Evolutionary conservation across 2,888 invertebrate species (phyloP), one percentile per base, ranked within the genome.

Genomic region (Coleophora deauratella): DNA sequence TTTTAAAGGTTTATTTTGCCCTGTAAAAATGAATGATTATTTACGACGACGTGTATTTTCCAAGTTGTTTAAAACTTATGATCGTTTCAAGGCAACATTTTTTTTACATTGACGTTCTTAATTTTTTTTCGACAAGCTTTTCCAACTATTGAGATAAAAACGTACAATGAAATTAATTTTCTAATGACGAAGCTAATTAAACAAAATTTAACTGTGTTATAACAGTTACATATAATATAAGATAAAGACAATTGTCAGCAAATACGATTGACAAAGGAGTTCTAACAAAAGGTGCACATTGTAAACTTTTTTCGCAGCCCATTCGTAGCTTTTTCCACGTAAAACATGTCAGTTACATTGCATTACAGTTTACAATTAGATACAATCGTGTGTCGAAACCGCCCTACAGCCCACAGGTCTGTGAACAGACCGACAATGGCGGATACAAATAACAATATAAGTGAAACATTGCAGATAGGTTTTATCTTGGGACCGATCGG

Each of bases 381-480:
- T 62, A 74, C 76, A 75, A 75, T 73, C 50, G 64, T 41, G 50
- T 77, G 62, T 68, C 57, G 72, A 64, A 71, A 78, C 54, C 49
- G 66, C 72, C 71, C 68, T 70, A 57, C 55, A 55, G 65, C 61
- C 61, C 61, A 67, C 21, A 21, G 3, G 21, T 21, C 21, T 78
- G 79, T 67, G 77, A 78, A 78, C 65, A 45, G 46, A 42, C 43
- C 55, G 61, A 80, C 78, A 79, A 80, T 78, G 59, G 59, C 44
- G 47, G 45, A 46, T 37, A 50, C 49, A 50, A 55, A 59, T 52
- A 67, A 72, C 62, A 72, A 72, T 72, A 73, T 72, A 61, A 64
- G 56, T 62, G 60, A 46, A 48, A 52, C 51, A 49, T 35, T 40
- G 43, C 39, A 33, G 41, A 38, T 28, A 37, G 38, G 38, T 48